phyloP scores from a whole-genome alignment of 2,113 vertebrate genomes.

The Sorex fumeus region DNA sequence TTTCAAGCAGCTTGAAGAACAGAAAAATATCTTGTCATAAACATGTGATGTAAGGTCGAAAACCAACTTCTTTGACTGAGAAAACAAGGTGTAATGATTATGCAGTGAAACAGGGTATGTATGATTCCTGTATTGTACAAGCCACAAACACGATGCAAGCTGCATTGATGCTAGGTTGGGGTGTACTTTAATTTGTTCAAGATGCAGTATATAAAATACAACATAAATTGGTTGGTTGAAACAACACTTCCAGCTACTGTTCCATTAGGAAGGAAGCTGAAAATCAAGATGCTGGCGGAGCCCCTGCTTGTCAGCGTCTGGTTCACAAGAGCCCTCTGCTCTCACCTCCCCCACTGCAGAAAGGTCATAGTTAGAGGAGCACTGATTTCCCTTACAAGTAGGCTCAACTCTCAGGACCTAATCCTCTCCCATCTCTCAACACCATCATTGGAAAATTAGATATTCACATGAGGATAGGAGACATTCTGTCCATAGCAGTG shows the following conservation, averaged over 20 bases:
- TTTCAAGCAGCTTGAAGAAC: no score
- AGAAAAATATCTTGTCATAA: no score
- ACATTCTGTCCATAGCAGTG: background rate
- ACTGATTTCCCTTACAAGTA: background rate
- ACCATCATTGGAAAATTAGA: background rate
- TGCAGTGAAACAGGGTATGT: no score
- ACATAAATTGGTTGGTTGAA: background rate
- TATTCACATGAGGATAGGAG: background rate
- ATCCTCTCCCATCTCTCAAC: background rate
- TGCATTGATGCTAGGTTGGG: background rate
- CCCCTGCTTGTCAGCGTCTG: background rate
- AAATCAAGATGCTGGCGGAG: background rate
- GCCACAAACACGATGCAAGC: no score
- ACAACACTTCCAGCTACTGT: background rate
- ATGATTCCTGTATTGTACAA: no score
- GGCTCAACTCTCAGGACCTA: background rate
- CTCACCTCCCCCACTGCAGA: background rate
- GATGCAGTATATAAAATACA: background rate
- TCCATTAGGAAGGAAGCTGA: background rate
- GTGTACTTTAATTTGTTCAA: background rate
- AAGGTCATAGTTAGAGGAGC: background rate
- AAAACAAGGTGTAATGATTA: no score
- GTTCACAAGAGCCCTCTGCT: background rate
- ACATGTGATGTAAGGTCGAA: no score
- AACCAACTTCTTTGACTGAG: no score